Evolutionary conservation across 92 coral and sea anemone genomes (phyloP).

Genomic region (Chrysogorgia sp.): DNA sequence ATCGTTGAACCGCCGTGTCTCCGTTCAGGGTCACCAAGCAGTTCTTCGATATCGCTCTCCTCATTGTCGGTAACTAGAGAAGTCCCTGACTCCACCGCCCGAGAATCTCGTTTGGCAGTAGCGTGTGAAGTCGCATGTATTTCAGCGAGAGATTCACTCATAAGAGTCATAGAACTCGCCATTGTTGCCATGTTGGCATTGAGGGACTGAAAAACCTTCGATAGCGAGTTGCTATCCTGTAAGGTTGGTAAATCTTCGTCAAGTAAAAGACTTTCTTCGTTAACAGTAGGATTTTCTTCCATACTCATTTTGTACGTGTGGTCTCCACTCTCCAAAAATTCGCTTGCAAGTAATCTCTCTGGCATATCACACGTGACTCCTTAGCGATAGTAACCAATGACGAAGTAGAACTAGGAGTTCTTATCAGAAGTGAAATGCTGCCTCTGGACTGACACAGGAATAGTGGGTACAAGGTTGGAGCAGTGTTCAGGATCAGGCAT

Average conservation of each 20-base stretch:
- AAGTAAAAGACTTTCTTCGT: neutral
- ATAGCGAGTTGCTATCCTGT: conserved; percentile 24
- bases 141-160: conserved; percentile 32
- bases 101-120: conserved; percentile 35
- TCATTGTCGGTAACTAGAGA: neutral
- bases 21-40: neutral
- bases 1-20: too few relatives aligned
- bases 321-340: conserved; percentile 1
- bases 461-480: too few relatives aligned
- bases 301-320: neutral
- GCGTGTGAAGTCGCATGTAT: neutral
- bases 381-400: too few relatives aligned
- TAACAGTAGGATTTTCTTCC: neutral
- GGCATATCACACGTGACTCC: too few relatives aligned
- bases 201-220: neutral
- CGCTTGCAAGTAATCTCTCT: conserved; percentile 40
- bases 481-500: too few relatives aligned
- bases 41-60: neutral
- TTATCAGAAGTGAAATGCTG: too few relatives aligned
- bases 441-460: too few relatives aligned
- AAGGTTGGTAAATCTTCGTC: conserved; percentile 5
- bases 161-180: conserved; percentile 31
- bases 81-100: conserved; percentile 30
- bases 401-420: too few relatives aligned
- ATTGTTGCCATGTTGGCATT: conserved; percentile 23